Percentiles rank a stretch among this genome's conserved stretches.
Evolutionary conservation across 2,113 vertebrate species (phyloP).

Genomic region (Caracal caracal): DNA sequence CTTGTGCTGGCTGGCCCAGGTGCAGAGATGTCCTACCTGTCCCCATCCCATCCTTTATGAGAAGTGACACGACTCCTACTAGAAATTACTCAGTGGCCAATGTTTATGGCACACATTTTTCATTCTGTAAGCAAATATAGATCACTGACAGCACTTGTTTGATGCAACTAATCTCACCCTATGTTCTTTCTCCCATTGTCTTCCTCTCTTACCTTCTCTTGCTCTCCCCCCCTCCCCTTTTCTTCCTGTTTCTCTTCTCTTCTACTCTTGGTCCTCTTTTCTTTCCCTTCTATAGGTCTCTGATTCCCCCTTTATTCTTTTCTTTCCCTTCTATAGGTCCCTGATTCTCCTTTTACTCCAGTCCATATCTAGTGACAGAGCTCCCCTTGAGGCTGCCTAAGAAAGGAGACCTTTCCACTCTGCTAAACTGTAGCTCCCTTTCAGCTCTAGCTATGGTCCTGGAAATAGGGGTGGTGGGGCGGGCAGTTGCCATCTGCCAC

Average conservation of each 20-base stretch:
- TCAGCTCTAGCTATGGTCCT: background rate
- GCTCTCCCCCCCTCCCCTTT: background rate
- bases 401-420: background rate
- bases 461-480: background rate
- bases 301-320: background rate
- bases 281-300: slow-evolving; percentile 2
- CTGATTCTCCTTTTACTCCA: background rate
- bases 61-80: slow-evolving; percentile 73
- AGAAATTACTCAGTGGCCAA: slow-evolving; percentile 79
- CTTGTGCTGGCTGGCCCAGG: slow-evolving; percentile 24
- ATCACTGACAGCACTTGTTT: slow-evolving; percentile 78
- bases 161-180: slow-evolving; percentile 60
- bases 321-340: slow-evolving; percentile 26
- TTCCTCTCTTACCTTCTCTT: background rate
- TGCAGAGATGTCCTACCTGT: slow-evolving; percentile 74
- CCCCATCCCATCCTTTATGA: slow-evolving; percentile 73
- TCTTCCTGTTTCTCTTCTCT: background rate
- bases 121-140: slow-evolving; percentile 87
- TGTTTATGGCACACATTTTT: slow-evolving; percentile 86
- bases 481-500: background rate
- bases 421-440: background rate
- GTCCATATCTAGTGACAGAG: background rate
- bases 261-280: background rate
- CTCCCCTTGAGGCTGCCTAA: background rate
- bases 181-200: background rate